Evolutionary conservation across 2,797 vertebrate species (phyloP).

Genomic region (Sardinella longiceps): DNA sequence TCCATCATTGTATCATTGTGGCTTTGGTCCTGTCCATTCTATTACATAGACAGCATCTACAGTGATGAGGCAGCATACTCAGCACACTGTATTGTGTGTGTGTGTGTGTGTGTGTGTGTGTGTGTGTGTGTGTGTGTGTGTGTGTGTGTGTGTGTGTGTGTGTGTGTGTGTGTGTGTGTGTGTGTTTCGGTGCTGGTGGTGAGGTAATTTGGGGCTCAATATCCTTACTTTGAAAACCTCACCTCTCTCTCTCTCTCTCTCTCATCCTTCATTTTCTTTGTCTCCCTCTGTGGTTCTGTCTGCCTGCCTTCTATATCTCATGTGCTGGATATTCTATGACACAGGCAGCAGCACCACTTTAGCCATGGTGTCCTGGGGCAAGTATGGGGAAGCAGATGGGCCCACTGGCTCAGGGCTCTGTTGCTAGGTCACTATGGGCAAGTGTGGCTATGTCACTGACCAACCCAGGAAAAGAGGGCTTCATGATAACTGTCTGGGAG

Average conservation of each 20-base stretch:
- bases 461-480: not conserved
- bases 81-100: too few relatives aligned
- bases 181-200: not conserved
- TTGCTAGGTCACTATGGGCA: slow-evolving; percentile 43
- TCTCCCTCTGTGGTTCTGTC: not conserved
- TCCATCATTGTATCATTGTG: too few relatives aligned
- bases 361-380: slow-evolving; percentile 50
- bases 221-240: too few relatives aligned
- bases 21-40: too few relatives aligned
- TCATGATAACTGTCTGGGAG: not conserved
- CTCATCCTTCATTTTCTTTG: not conserved
- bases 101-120: too few relatives aligned
- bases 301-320: slow-evolving; percentile 45
- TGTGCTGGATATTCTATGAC: slow-evolving; percentile 49
- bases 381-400: slow-evolving; percentile 55
- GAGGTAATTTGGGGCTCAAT: not conserved
- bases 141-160: not conserved
- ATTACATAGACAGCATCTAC: too few relatives aligned
- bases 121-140: not conserved
- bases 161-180: not conserved
- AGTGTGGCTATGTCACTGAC: not conserved
- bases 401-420: slow-evolving; percentile 54
- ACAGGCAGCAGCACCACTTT: slow-evolving; percentile 50
- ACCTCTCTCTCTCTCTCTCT: not conserved
- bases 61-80: too few relatives aligned